Conservation (phyloP, 2,888 invertebrate genomes). For the Argynnis bischoffii region DNA sequence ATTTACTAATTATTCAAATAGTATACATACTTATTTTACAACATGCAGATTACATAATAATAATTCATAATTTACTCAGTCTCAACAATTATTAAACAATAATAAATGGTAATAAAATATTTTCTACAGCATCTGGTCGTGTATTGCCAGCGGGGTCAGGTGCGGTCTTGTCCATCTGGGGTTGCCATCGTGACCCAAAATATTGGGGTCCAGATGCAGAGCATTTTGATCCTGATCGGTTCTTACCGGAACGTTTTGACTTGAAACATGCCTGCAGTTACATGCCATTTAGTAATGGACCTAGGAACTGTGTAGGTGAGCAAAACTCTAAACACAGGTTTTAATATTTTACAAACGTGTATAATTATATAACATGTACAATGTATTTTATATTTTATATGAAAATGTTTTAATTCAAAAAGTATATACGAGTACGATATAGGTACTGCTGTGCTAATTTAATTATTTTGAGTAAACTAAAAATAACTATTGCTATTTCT, state of each 20-base stretch:
- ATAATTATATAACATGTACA: too few species aligned
- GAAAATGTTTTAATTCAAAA: neutral
- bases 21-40: too few species aligned
- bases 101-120: neutral
- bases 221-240: constrained; percentile 84
- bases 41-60: neutral
- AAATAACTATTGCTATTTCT: constrained; percentile 32
- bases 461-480: too few species aligned
- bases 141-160: constrained; percentile 73
- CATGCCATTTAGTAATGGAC: constrained; percentile 79
- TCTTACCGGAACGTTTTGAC: constrained; percentile 78
- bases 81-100: too few species aligned
- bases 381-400: too few species aligned
- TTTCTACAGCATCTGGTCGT: constrained; percentile 60
- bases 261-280: constrained; percentile 65
- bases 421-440: too few species aligned
- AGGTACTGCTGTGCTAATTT: too few species aligned
- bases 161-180: constrained; percentile 73
- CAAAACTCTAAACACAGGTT: constrained; percentile 14
- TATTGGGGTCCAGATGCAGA: constrained; percentile 84
- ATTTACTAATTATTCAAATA: too few species aligned
- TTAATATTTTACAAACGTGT: neutral
- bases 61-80: too few species aligned
- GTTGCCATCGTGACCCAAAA: constrained; percentile 79
- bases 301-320: constrained; percentile 79